Conservation (phyloP, 2,797 vertebrate genomes). For the Anguilla megastoma region DNA sequence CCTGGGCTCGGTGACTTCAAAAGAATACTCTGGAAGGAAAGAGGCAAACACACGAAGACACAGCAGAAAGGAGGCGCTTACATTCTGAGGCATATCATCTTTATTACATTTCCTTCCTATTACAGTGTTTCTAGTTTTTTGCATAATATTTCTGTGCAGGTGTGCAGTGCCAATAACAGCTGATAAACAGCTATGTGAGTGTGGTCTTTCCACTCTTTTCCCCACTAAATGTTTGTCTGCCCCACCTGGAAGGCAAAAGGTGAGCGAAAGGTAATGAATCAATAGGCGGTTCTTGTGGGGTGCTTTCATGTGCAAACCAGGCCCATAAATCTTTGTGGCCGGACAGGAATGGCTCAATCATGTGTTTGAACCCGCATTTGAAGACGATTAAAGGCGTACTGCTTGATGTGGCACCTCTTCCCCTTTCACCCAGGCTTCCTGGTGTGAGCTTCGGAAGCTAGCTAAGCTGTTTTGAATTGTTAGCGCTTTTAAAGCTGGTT, state of each 20-base stretch:
- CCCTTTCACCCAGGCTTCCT: slow-evolving; percentile 40
- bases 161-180: neutral
- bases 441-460: slow-evolving; percentile 50
- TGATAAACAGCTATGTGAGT: neutral
- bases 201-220: slow-evolving; percentile 34
- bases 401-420: slow-evolving; percentile 47
- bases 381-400: slow-evolving; percentile 54
- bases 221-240: slow-evolving; percentile 30
- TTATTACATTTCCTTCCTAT: neutral
- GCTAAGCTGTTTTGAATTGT: slow-evolving; percentile 22
- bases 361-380: slow-evolving; percentile 55
- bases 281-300: slow-evolving; percentile 20
- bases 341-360: slow-evolving; percentile 48
- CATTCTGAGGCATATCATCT: neutral
- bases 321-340: slow-evolving; percentile 45
- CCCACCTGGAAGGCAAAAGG: slow-evolving; percentile 34
- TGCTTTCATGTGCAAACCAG: slow-evolving; percentile 50
- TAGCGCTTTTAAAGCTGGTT: neutral
- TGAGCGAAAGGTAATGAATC: slow-evolving; percentile 44
- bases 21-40: slow-evolving; percentile 34
- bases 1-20: slow-evolving; percentile 40
- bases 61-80: slow-evolving; percentile 10
- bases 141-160: neutral
- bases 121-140: neutral
- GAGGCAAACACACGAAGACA: slow-evolving; percentile 22